Conservation (phyloP, 2,113 vertebrate genomes). For the Gymnogyps californianus region DNA sequence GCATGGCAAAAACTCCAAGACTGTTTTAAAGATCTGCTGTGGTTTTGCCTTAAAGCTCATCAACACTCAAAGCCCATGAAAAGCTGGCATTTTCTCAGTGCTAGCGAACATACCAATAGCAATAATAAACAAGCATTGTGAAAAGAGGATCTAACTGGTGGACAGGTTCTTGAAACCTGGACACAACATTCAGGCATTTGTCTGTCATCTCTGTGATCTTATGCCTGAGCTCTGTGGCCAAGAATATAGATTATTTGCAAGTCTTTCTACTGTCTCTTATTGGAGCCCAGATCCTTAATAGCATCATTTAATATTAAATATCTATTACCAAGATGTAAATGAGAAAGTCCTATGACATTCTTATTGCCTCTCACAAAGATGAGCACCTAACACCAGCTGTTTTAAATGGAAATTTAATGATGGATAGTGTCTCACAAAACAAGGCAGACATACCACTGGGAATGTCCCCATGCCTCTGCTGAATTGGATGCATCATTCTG, state of each 20-base stretch:
- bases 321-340: background rate
- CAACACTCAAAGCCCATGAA: background rate
- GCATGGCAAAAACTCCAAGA: background rate
- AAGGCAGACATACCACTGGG: constrained; percentile 9
- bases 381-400: background rate
- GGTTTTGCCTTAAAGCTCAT: background rate
- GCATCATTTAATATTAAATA: background rate
- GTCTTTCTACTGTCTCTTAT: background rate
- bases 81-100: background rate
- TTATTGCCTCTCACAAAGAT: background rate
- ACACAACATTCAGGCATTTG: background rate
- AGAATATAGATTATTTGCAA: background rate
- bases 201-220: background rate
- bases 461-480: constrained; percentile 20
- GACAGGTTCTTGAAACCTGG: background rate
- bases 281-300: background rate
- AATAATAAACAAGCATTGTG: background rate
- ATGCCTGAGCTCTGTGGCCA: background rate
- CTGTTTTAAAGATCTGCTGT: background rate
- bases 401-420: background rate
- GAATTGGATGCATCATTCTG: background rate
- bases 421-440: constrained; percentile 9
- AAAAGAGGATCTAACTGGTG: background rate
- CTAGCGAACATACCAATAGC: background rate
- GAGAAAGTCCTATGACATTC: background rate